Percentiles rank a stretch among this genome's conserved stretches.
phyloP scores from a whole-genome alignment of 2,888 invertebrate species.

The Limnephilus rhombicus region DNA sequence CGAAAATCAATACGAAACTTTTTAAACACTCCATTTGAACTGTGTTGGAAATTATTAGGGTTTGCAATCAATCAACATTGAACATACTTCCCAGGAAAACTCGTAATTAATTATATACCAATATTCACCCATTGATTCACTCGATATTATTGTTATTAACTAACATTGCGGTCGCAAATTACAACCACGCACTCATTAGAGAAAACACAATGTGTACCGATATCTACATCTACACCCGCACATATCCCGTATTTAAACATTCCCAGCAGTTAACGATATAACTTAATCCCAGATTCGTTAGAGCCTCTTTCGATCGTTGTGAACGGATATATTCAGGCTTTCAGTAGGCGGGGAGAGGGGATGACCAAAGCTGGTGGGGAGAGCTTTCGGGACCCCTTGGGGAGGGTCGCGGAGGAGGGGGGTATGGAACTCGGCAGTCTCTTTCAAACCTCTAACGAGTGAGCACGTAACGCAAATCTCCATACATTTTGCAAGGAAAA shows the following conservation, averaged over 20 bases:
- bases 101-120: background rate
- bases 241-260: slow-evolving; percentile 11
- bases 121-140: background rate
- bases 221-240: background rate
- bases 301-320: slow-evolving; percentile 52
- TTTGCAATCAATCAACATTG: background rate
- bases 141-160: background rate
- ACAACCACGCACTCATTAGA: background rate
- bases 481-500: slow-evolving; percentile 36
- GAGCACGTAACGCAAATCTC: slow-evolving; percentile 18
- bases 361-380: slow-evolving; percentile 23
- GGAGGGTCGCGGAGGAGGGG: slow-evolving; percentile 21
- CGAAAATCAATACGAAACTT: background rate
- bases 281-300: slow-evolving; percentile 53
- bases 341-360: slow-evolving; percentile 30
- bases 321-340: slow-evolving; percentile 52
- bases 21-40: background rate
- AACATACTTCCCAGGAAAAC: background rate
- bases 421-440: slow-evolving; percentile 53
- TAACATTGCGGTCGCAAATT: background rate
- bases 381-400: background rate
- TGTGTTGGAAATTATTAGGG: background rate
- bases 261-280: slow-evolving; percentile 48
- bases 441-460: slow-evolving; percentile 29
- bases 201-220: background rate